These are phyloP conservation scores for Notothenia rossii DNA, from an alignment of 2,113 vertebrate species.

Conservation along the genomic window DNA sequence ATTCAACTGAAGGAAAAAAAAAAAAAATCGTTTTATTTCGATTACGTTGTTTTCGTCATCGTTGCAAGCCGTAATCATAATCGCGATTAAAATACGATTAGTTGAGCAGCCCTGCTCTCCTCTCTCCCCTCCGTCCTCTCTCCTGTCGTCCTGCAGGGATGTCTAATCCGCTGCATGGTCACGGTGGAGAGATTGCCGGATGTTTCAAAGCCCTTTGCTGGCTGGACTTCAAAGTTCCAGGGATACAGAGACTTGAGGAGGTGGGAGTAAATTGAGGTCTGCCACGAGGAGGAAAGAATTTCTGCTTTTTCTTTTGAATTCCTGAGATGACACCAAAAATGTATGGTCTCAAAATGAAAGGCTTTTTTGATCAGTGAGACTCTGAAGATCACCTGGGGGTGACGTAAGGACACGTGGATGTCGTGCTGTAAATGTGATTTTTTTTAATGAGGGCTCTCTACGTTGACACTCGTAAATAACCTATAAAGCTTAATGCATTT, in stretches of 20 bases:
- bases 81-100: too few relatives aligned
- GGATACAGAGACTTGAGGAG: constrained; percentile 63
- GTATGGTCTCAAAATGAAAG: not conserved
- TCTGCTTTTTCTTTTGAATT: constrained; percentile 40
- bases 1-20: too few relatives aligned
- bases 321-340: constrained; percentile 13
- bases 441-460: not conserved
- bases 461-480: too few relatives aligned
- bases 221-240: constrained; percentile 81
- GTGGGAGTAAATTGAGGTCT: constrained; percentile 67
- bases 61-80: too few relatives aligned
- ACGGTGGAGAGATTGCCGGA: constrained; percentile 73
- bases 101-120: too few relatives aligned
- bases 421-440: not conserved
- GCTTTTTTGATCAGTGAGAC: constrained; percentile 22
- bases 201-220: constrained; percentile 75
- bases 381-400: constrained; percentile 17
- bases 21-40: too few relatives aligned
- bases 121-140: too few relatives aligned
- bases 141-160: constrained; percentile 61
- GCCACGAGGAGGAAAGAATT: constrained; percentile 40
- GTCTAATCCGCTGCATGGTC: constrained; percentile 79
- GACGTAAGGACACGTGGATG: constrained; percentile 12
- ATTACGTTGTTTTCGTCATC: too few relatives aligned
- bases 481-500: too few relatives aligned